Conservation (phyloP, 2,888 invertebrate genomes). For the Cerastoderma edule region DNA sequence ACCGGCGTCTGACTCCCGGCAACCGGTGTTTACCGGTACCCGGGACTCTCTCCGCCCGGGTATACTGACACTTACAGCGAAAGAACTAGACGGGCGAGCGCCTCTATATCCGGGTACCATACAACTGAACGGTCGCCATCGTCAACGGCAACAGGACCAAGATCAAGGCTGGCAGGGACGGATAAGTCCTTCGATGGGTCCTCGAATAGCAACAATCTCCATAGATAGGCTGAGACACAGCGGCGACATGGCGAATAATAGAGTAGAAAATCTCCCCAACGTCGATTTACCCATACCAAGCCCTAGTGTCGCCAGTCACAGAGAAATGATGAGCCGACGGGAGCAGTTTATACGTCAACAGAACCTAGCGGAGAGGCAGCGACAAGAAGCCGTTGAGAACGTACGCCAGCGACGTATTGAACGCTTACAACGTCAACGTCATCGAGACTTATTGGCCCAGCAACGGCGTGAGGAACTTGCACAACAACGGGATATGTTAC, state of each 20-base stretch:
- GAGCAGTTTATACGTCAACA: slow-evolving; percentile 14
- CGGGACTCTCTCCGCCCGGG: slow-evolving; percentile 6
- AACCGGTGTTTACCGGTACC: not conserved
- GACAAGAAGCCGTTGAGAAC: slow-evolving; percentile 5
- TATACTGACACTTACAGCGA: not conserved
- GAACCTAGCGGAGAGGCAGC: slow-evolving; percentile 38
- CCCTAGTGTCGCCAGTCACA: slow-evolving; percentile 4
- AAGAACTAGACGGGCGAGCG: slow-evolving; percentile 16
- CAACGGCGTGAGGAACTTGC: not conserved
- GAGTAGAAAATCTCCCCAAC: no score
- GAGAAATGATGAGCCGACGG: slow-evolving; percentile 1
- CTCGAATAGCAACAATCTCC: slow-evolving; percentile 8
- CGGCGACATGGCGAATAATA: not conserved
- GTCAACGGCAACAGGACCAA: slow-evolving; percentile 1
- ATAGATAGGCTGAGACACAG: not conserved
- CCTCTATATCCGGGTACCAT: not conserved
- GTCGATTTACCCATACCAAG: slow-evolving; percentile 1
- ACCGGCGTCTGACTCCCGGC: not conserved
- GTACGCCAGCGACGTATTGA: slow-evolving; percentile 14
- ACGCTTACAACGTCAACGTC: slow-evolving; percentile 24
- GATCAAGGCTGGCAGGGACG: not conserved
- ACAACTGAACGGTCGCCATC: slow-evolving; percentile 1
- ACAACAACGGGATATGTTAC: not conserved
- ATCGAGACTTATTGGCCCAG: slow-evolving; percentile 21
- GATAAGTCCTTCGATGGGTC: slow-evolving; percentile 1